phyloP scores from a whole-genome alignment of 2,113 vertebrate genomes.

The Theristicus caerulescens region DNA sequence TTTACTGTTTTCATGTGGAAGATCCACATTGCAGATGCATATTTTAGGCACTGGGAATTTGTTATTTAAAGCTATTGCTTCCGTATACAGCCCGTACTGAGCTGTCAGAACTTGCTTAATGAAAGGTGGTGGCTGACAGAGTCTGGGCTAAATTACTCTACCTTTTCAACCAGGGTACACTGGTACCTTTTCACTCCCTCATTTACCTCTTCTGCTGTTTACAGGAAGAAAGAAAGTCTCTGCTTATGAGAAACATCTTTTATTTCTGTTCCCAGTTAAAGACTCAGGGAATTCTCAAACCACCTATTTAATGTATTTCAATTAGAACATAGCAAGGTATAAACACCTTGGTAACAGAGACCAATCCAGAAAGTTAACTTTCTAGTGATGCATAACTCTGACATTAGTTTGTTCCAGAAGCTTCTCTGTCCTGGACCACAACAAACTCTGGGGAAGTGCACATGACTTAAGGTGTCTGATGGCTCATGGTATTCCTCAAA shows the following conservation, averaged over 20 bases:
- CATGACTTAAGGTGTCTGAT: background rate
- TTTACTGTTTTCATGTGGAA: background rate
- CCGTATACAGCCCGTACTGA: background rate
- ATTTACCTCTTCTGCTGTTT: background rate
- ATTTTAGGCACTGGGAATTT: background rate
- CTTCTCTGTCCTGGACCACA: background rate
- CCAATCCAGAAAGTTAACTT: background rate
- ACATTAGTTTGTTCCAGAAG: background rate
- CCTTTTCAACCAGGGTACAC: background rate
- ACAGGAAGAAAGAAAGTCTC: background rate
- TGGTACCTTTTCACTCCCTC: background rate
- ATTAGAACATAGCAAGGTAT: background rate
- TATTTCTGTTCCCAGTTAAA: background rate
- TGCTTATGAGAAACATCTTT: background rate
- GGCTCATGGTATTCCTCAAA: background rate
- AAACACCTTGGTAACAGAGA: background rate
- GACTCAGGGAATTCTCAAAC: background rate
- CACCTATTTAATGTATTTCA: background rate
- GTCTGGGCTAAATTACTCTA: background rate
- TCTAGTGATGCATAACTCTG: background rate
- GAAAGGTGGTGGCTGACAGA: background rate
- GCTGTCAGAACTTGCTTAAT: background rate
- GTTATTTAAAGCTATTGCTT: background rate
- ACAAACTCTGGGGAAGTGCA: background rate
- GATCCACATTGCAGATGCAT: background rate